Base-by-base conservation (phyloP, 2,797 vertebrate genomes). In the Myotis findleyi region DNA sequence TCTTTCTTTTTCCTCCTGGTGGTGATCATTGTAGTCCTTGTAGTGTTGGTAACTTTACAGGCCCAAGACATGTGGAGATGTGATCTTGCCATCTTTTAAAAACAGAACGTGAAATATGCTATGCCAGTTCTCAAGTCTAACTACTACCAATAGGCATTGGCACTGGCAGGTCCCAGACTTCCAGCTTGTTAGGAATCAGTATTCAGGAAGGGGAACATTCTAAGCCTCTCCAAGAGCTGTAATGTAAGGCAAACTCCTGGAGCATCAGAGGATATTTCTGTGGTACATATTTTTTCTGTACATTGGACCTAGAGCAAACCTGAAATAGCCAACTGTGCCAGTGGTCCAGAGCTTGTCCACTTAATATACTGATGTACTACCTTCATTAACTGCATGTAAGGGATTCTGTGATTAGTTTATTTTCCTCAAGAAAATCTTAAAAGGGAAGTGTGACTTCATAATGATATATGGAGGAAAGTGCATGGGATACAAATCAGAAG, bases 111-210 rank as follows among this genome's bases (percentile, higher is more conserved):
- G n/a, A 86, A 73, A 69, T 20, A 75, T 72, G 2, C 23, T 79
- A 0, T 81, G 27, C 47, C 30, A 33, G 20, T 62, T 3, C 14
- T 89, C 6, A 64, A 14, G 6, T 71, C 38, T 38, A 89, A 33
- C 10, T 38, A 44, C 4, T 36, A 25, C 27, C 66, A 30, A 30
- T 16, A 30, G 27, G 9, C 79, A 64, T 71, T 33, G 49, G 11
- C 18, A 38, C 18, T 79, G 44, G 10, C 41, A 57, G n/a, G 30
- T n/a, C 18, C 47, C 68, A 64, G 47, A 69, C 76, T 73, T 89
- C 7, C 44, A 55, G 84, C 59, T 55, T 76, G n/a, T n/a, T 87
- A 89, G 57, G 72, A 91, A 93, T 95, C 51, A 93, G 55, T 89
- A 94, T 93, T 87, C 89, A 44, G 49, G 33, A 23, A n/a, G 77